A percentile compares a stretch with the other conserved stretches of the same genome.
These are phyloP conservation scores for Pristionchus japonicus DNA, from an alignment of 2,888 invertebrate genomes.

Conservation along the genomic window DNA sequence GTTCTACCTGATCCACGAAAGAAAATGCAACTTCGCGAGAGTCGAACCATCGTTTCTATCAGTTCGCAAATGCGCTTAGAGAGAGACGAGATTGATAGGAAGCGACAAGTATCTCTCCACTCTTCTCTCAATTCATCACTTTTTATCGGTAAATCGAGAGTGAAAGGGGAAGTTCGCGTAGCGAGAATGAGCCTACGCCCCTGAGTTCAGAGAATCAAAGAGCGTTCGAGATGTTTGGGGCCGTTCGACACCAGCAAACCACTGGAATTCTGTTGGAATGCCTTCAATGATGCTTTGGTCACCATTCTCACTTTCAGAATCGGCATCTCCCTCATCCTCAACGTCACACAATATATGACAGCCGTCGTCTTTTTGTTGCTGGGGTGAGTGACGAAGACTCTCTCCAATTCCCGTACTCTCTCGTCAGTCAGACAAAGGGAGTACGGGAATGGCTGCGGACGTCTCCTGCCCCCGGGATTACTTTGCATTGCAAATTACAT, in stretches of 20 bases:
- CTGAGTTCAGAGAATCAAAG: constrained; percentile 21
- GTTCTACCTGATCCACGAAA: too few relatives aligned
- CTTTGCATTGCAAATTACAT: too few relatives aligned
- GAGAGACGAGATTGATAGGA: constrained; percentile 17
- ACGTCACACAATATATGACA: constrained; percentile 71
- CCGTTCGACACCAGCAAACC: not conserved
- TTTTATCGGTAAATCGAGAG: constrained; percentile 29
- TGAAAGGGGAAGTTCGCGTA: not conserved
- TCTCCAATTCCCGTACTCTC: not conserved
- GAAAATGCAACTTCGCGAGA: not conserved
- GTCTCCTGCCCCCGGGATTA: not conserved
- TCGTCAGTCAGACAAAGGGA: not conserved
- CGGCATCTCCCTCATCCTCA: constrained; percentile 64
- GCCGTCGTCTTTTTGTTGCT: constrained; percentile 71
- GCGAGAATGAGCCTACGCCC: not conserved
- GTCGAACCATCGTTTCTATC: not conserved
- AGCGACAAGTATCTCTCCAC: constrained; percentile 42
- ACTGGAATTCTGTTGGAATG: not conserved
- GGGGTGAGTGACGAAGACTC: constrained; percentile 51
- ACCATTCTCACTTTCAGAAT: too few relatives aligned
- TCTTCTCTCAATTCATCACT: constrained; percentile 17
- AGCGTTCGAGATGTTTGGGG: not conserved
- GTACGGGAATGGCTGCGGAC: not conserved
- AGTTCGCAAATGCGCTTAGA: constrained; percentile 28
- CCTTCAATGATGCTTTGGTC: not conserved